Evolutionary conservation across 2,888 invertebrate species (phyloP).

Genomic region (Koerneria pararmatus): DNA sequence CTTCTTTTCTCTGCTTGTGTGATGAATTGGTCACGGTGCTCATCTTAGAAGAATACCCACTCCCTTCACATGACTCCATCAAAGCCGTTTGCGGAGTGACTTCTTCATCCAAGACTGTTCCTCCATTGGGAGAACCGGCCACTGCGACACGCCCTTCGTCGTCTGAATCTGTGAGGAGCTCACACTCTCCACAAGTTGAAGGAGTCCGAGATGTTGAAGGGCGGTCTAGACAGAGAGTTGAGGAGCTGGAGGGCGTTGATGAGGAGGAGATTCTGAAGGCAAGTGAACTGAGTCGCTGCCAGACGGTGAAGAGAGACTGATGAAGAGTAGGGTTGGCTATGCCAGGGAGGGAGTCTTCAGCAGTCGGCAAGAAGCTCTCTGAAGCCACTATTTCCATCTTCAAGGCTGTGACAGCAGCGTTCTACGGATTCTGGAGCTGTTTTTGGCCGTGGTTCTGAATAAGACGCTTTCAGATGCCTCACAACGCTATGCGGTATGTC

Average conservation of each 20-base stretch:
- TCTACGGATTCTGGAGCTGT: too few relatives aligned
- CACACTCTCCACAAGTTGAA: background rate
- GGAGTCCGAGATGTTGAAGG: background rate
- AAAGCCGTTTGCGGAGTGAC: background rate
- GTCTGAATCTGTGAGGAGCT: background rate
- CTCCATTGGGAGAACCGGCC: background rate
- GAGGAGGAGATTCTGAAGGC: background rate
- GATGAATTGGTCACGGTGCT: too few relatives aligned
- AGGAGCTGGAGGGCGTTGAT: background rate
- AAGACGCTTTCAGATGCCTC: too few relatives aligned
- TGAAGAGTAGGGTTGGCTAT: background rate
- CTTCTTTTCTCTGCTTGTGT: too few relatives aligned
- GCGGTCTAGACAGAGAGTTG: background rate
- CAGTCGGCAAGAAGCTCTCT: background rate
- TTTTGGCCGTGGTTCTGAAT: too few relatives aligned
- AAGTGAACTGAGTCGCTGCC: conserved; percentile 1
- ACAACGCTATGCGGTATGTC: too few relatives aligned
- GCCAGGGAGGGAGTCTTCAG: background rate
- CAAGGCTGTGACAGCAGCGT: too few relatives aligned
- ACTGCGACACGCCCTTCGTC: background rate
- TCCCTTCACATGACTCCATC: too few relatives aligned
- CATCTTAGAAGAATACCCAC: too few relatives aligned
- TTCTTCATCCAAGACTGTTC: too few relatives aligned
- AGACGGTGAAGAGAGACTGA: background rate
- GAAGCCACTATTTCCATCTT: too few relatives aligned